Conservation (phyloP, 2,113 vertebrate species). For the Glareola pratincola region DNA sequence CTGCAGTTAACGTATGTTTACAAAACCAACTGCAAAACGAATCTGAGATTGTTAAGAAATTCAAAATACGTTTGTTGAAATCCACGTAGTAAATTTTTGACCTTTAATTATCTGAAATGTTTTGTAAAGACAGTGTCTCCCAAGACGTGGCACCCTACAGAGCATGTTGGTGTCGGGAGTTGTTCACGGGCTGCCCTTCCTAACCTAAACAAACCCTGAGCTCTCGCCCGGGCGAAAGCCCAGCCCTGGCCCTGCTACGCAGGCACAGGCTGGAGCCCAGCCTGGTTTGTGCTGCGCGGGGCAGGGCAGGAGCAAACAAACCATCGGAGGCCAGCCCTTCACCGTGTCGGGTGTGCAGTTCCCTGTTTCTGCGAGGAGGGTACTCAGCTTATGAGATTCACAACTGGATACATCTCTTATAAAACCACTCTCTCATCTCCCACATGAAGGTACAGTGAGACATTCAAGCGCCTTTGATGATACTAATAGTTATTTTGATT, state of each 20-base stretch:
- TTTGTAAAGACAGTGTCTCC: background rate
- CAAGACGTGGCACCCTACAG: rapidly evolving
- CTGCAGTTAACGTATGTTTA: slow-evolving; percentile 1
- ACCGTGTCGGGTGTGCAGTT: background rate
- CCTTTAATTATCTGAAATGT: background rate
- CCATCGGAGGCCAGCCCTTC: background rate
- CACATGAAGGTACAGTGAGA: slow-evolving; percentile 34
- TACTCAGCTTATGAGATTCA: background rate
- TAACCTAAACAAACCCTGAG: background rate
- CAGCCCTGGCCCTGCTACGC: rapidly evolving
- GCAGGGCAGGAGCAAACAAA: background rate
- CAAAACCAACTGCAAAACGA: slow-evolving; percentile 10
- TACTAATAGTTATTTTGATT: slow-evolving; percentile 69
- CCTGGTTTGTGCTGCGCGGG: rapidly evolving
- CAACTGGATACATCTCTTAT: background rate
- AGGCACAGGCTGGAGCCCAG: rapidly evolving
- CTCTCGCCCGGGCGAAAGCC: background rate
- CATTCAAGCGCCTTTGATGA: slow-evolving; percentile 55
- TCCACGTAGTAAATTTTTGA: background rate
- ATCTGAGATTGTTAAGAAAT: slow-evolving; percentile 7
- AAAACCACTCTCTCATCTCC: slow-evolving; percentile 30
- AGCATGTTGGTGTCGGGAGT: rapidly evolving
- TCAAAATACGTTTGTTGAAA: background rate
- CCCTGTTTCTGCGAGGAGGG: background rate
- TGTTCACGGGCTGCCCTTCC: background rate